These are phyloP conservation scores for Hyaena hyaena DNA, from an alignment of 2,113 vertebrate species.

Conservation along the genomic window DNA sequence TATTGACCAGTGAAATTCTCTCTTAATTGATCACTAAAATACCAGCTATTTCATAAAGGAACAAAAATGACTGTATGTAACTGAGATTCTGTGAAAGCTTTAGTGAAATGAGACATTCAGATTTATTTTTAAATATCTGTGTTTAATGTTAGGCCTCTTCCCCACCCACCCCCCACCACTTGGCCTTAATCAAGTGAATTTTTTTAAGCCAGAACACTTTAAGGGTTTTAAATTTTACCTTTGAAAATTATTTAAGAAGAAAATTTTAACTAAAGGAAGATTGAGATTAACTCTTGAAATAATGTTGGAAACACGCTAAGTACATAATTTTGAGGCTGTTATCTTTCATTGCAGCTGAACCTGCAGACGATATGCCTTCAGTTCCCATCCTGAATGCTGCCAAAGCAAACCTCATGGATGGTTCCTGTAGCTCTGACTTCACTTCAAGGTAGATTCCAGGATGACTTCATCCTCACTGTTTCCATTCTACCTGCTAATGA, in stretches of 20 bases:
- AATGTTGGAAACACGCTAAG: not conserved
- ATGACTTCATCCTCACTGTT: not conserved
- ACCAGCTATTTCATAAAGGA: not conserved
- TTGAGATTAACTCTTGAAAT: not conserved
- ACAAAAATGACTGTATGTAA: not conserved
- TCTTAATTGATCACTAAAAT: not conserved
- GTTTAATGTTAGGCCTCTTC: not conserved
- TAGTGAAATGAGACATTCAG: not conserved
- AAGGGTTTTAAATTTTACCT: not conserved
- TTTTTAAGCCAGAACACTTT: not conserved
- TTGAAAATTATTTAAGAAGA: constrained; percentile 14
- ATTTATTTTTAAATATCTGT: not conserved
- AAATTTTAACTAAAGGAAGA: not conserved
- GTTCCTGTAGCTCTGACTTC: constrained; percentile 81
- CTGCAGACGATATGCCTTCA: constrained; percentile 86
- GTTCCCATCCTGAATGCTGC: constrained; percentile 90
- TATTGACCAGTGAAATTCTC: not conserved
- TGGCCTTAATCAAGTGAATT: not conserved
- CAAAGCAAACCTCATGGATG: constrained; percentile 89
- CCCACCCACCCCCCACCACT: not conserved
- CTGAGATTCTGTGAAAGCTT: constrained; percentile 4
- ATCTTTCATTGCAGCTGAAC: constrained; percentile 80
- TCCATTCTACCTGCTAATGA: not conserved
- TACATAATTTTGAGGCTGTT: constrained; percentile 42
- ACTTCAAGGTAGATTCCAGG: constrained; percentile 81